phyloP scores from a whole-genome alignment of 53 echinoderm and acorn worm genomes.

The Echinometra lucunter region DNA sequence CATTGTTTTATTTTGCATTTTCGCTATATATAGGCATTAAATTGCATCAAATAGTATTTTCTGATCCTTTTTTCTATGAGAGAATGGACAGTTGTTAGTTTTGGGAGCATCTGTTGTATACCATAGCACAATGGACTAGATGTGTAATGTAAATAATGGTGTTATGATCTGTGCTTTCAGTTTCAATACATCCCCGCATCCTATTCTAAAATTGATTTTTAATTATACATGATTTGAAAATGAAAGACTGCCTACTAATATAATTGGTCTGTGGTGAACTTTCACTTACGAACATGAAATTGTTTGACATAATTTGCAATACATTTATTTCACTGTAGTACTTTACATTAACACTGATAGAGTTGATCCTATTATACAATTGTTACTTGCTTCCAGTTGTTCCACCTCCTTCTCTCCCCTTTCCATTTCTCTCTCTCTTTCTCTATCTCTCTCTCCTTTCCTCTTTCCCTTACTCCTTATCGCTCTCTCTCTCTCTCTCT shows the following conservation, averaged over 20 bases:
- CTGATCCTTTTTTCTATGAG: not conserved
- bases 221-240: not conserved
- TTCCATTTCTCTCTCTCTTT: not conserved
- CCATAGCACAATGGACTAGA: not conserved
- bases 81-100: not conserved
- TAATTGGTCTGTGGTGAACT: not conserved
- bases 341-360: too few relatives aligned
- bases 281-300: too few relatives aligned
- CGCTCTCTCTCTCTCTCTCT: not conserved
- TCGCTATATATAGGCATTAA: not conserved
- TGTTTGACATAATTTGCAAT: too few relatives aligned
- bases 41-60: not conserved
- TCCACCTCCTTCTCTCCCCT: not conserved
- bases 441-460: not conserved
- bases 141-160: not conserved
- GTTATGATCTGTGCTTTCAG: not conserved
- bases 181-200: not conserved
- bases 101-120: not conserved
- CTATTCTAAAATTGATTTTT: not conserved
- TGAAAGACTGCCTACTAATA: not conserved
- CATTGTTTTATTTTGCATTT: not conserved
- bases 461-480: not conserved
- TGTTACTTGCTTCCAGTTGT: too few relatives aligned
- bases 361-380: too few relatives aligned
- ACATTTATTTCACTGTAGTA: too few relatives aligned